These are phyloP conservation scores for Eledone cirrhosa DNA, from an alignment of 2,888 invertebrate genomes.

Conservation along the genomic window DNA sequence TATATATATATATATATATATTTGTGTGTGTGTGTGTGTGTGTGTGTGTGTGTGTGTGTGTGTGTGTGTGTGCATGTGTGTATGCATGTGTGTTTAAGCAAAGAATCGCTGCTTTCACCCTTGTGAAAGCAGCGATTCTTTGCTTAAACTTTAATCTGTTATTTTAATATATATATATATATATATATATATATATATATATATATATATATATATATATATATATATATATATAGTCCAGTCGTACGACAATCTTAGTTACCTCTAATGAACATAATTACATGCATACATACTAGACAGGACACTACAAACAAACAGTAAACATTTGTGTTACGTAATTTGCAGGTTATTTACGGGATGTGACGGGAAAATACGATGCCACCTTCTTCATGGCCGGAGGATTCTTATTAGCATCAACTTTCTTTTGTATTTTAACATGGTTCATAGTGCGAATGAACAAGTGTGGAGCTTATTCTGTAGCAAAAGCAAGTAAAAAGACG, in stretches of 20 bases:
- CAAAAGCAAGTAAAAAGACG: too few species aligned
- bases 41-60: too few species aligned
- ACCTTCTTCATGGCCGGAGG: neutral
- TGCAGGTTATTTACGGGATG: constrained; percentile 5
- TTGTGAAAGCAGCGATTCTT: neutral
- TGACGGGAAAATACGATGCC: neutral
- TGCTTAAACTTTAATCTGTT: neutral
- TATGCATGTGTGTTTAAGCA: too few species aligned
- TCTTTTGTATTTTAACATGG: neutral
- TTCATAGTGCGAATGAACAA: neutral
- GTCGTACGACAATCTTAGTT: too few species aligned
- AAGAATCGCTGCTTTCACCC: too few species aligned
- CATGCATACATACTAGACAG: too few species aligned
- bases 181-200: constrained; percentile 7
- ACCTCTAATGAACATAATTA: neutral
- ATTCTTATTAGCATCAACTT: neutral
- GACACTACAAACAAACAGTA: too few species aligned
- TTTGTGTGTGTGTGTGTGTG: too few species aligned
- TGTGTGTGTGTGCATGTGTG: too few species aligned
- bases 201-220: neutral
- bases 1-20: too few species aligned
- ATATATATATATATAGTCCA: neutral
- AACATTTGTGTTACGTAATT: too few species aligned
- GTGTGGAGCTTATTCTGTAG: too few species aligned
- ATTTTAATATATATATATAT: neutral